These are phyloP conservation scores for Chymomyza caudatula DNA, from an alignment of 2,888 invertebrate species.

Conservation along the genomic window DNA sequence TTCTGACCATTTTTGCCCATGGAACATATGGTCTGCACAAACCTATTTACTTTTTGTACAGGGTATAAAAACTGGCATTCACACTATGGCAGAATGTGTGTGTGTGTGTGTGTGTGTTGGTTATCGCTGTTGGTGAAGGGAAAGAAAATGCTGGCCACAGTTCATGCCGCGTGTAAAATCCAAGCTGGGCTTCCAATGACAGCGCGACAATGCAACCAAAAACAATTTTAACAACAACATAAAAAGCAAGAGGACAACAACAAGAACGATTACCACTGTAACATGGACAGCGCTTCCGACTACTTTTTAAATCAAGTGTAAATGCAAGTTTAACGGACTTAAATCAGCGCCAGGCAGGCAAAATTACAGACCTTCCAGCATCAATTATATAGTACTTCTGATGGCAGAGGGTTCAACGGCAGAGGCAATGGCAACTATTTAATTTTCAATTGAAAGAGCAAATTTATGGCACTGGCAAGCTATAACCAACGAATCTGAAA, in stretches of 20 bases:
- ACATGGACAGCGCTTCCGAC: constrained; percentile 46
- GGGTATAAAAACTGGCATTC: constrained; percentile 43
- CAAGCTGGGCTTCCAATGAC: constrained; percentile 40
- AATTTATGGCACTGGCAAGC: constrained; percentile 50
- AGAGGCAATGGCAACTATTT: constrained; percentile 44
- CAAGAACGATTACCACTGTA: constrained; percentile 42
- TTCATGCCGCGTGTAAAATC: background rate
- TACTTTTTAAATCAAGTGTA: constrained; percentile 62
- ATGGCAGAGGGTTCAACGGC: constrained; percentile 12
- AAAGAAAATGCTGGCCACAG: background rate
- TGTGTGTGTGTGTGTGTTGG: constrained; percentile 7
- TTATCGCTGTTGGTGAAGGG: constrained; percentile 39
- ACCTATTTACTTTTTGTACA: too few species aligned
- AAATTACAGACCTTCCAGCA: background rate
- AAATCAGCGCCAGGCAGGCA: constrained; percentile 54
- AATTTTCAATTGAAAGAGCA: constrained; percentile 61
- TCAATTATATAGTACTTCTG: background rate
- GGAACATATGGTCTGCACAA: too few species aligned
- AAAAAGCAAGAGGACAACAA: background rate
- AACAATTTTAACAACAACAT: constrained; percentile 1
- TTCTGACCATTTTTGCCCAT: too few species aligned
- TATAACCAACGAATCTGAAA: background rate
- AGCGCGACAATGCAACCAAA: constrained; percentile 43
- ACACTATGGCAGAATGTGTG: constrained; percentile 47
- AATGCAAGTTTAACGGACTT: constrained; percentile 58